Conservation (phyloP, 2,113 vertebrate genomes). For the Solea senegalensis region DNA sequence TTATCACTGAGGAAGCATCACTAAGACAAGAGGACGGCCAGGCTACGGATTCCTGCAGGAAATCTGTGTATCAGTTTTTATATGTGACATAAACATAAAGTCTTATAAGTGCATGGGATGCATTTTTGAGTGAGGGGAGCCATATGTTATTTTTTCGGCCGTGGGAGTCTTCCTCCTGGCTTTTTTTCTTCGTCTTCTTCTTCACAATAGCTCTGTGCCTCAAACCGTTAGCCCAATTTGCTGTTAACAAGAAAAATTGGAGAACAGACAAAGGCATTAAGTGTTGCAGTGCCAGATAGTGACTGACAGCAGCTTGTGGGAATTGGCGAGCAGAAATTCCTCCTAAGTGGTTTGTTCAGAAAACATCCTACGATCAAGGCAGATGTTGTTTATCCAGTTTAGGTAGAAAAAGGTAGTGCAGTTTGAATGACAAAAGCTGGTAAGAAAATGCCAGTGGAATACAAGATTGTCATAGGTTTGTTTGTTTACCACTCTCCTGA, state of each 20-base stretch:
- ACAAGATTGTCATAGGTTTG: neutral
- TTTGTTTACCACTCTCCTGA: conserved; percentile 9
- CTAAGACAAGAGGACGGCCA: conserved; percentile 40
- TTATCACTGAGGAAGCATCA: conserved; percentile 51
- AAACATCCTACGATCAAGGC: conserved; percentile 83
- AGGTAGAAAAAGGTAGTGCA: conserved; percentile 67
- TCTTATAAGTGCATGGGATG: conserved; percentile 68
- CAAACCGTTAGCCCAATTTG: conserved; percentile 83
- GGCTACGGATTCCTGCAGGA: conserved; percentile 29
- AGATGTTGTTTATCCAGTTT: conserved; percentile 84
- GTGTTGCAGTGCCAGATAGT: conserved; percentile 84
- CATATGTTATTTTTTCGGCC: conserved; percentile 72
- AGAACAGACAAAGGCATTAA: conserved; percentile 86
- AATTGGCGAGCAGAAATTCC: conserved; percentile 83
- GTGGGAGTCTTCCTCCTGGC: conserved; percentile 70
- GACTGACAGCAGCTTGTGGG: conserved; percentile 86
- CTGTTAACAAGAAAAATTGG: conserved; percentile 87
- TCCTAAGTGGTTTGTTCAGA: conserved; percentile 85
- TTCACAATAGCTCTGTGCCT: conserved; percentile 78
- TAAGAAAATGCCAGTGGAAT: conserved; percentile 48
- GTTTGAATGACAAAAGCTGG: conserved; percentile 70
- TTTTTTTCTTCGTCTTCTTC: conserved; percentile 54
- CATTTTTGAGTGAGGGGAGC: conserved; percentile 74
- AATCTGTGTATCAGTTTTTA: conserved; percentile 51
- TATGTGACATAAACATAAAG: conserved; percentile 62